phyloP scores from a whole-genome alignment of 2,797 vertebrate species.

The Fistularia commersonii region DNA sequence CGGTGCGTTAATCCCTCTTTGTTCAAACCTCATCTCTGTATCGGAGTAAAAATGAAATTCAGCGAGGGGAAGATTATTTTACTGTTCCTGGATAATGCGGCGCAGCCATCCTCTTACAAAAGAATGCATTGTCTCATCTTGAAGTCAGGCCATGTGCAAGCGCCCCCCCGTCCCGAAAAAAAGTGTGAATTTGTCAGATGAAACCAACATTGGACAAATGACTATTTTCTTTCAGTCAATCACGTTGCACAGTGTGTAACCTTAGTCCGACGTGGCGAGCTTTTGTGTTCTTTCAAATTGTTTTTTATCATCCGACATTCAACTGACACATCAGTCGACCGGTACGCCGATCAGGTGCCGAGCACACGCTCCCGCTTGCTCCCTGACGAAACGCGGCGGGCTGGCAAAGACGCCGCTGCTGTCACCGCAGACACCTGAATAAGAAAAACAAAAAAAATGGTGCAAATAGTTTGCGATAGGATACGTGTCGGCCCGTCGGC shows the following conservation, averaged over 20 bases:
- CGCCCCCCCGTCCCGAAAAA: too few relatives aligned
- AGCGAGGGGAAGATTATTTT: too few relatives aligned
- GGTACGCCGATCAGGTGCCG: constrained; percentile 55
- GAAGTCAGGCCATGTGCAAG: too few relatives aligned
- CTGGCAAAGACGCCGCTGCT: constrained; percentile 51
- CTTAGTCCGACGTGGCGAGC: constrained; percentile 42
- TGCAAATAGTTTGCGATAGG: constrained; percentile 56
- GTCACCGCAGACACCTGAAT: constrained; percentile 62
- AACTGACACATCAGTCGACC: constrained; percentile 62
- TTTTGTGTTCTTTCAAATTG: constrained; percentile 45
- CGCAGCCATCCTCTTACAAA: too few relatives aligned
- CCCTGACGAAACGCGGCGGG: constrained; percentile 52
- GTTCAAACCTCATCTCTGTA: too few relatives aligned
- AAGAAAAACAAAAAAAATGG: constrained; percentile 35
- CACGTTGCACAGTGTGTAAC: constrained; percentile 36
- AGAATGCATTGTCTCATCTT: too few relatives aligned
- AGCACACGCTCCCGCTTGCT: constrained; percentile 66
- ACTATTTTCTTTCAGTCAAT: constrained; percentile 33
- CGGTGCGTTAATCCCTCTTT: too few relatives aligned
- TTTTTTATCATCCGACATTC: constrained; percentile 48
- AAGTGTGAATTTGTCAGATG: too few relatives aligned
- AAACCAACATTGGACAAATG: too few relatives aligned
- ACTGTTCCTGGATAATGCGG: too few relatives aligned
- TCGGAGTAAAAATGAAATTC: too few relatives aligned
- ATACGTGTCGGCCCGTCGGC: constrained; percentile 57